Evolutionary conservation across 2,797 vertebrate genomes (phyloP).

Genomic region (Masticophis lateralis): DNA sequence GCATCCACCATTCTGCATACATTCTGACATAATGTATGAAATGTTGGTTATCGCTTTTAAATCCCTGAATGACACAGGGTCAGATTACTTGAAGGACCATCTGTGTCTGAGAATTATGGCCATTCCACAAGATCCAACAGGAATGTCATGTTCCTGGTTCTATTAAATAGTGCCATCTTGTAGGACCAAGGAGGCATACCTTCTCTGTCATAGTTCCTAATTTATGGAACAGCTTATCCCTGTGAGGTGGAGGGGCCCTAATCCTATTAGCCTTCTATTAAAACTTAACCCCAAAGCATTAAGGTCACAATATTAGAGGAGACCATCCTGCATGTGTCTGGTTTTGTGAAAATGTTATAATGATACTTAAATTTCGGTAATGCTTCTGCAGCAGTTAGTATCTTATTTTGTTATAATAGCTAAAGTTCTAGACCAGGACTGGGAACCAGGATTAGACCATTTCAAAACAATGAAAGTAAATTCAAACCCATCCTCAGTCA

Average conservation of each 20-base stretch:
- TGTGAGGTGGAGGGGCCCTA: background rate
- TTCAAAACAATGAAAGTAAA: background rate
- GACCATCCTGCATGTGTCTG: background rate
- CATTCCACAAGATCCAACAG: background rate
- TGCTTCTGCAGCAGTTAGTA: background rate
- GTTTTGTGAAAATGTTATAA: background rate
- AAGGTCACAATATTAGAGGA: background rate
- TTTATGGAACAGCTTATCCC: background rate
- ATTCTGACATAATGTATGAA: background rate
- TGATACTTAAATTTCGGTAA: background rate
- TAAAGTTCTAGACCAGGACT: background rate
- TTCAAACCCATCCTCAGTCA: background rate
- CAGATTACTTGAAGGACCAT: background rate
- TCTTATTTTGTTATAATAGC: background rate
- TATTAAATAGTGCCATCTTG: background rate
- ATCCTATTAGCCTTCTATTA: background rate
- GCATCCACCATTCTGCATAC: background rate
- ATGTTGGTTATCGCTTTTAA: background rate
- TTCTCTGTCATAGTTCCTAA: background rate
- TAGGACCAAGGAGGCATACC: background rate
- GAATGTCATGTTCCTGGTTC: background rate
- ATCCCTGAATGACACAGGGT: background rate
- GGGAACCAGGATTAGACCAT: background rate
- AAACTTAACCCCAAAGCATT: background rate
- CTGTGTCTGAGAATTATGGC: background rate